Evolutionary conservation across 2,113 vertebrate species (phyloP).

Genomic region (Lepidothrix coronata): DNA sequence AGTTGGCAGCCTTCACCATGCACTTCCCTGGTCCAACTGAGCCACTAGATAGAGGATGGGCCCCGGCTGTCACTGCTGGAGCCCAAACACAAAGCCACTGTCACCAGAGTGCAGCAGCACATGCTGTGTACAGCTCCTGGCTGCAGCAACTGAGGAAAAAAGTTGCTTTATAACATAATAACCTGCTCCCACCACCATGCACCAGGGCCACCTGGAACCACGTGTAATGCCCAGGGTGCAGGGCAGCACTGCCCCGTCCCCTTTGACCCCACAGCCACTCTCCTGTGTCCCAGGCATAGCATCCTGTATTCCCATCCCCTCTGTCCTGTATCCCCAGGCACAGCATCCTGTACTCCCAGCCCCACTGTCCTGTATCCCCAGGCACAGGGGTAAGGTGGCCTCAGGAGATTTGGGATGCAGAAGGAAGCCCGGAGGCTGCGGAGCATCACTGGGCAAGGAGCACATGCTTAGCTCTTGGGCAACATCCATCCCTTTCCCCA

Average conservation of each 20-base stretch:
- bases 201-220: too few relatives aligned
- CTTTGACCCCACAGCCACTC: not conserved
- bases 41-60: accelerated
- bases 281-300: not conserved
- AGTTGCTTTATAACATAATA: not conserved
- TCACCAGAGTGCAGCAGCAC: not conserved
- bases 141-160: not conserved
- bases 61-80: accelerated
- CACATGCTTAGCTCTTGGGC: accelerated
- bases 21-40: accelerated
- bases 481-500: not conserved
- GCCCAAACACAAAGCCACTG: not conserved
- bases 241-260: not conserved
- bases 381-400: accelerated
- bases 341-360: too few relatives aligned
- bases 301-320: too few relatives aligned
- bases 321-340: not conserved
- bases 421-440: not conserved
- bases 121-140: accelerated
- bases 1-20: accelerated
- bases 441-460: not conserved
- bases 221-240: not conserved
- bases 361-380: not conserved
- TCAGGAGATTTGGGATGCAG: not conserved
- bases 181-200: accelerated